These are phyloP conservation scores for Atrichornis clamosus DNA, from an alignment of 2,113 vertebrate genomes.

Conservation along the genomic window DNA sequence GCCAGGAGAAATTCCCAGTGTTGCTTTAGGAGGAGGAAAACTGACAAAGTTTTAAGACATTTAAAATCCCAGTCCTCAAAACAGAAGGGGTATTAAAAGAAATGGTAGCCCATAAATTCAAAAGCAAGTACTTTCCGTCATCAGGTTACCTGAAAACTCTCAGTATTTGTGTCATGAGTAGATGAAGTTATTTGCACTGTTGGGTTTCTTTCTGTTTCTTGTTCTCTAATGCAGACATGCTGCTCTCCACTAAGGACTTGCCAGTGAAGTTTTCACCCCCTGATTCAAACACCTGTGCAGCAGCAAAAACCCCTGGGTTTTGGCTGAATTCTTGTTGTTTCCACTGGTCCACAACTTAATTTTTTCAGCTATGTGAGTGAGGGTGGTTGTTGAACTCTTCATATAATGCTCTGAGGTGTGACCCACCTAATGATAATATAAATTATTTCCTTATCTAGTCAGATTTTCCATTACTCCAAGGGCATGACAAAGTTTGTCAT, in stretches of 20 bases:
- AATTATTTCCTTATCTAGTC: neutral
- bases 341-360: neutral
- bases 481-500: neutral
- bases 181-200: fast-evolving
- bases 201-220: neutral
- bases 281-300: neutral
- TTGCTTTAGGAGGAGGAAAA: neutral
- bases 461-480: neutral
- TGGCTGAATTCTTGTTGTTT: neutral
- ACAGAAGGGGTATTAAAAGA: neutral
- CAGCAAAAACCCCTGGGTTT: neutral
- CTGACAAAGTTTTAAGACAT: neutral
- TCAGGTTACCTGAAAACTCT: neutral
- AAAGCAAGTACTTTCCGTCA: neutral
- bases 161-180: fast-evolving
- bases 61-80: neutral
- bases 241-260: neutral
- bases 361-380: neutral
- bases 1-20: neutral
- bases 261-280: neutral
- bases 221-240: neutral
- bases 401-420: neutral
- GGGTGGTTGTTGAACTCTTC: neutral
- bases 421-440: neutral
- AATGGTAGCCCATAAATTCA: neutral